Evolutionary conservation across 1,140 invertebrate species (phyloP).

Genomic region (Mamestra configurata): DNA sequence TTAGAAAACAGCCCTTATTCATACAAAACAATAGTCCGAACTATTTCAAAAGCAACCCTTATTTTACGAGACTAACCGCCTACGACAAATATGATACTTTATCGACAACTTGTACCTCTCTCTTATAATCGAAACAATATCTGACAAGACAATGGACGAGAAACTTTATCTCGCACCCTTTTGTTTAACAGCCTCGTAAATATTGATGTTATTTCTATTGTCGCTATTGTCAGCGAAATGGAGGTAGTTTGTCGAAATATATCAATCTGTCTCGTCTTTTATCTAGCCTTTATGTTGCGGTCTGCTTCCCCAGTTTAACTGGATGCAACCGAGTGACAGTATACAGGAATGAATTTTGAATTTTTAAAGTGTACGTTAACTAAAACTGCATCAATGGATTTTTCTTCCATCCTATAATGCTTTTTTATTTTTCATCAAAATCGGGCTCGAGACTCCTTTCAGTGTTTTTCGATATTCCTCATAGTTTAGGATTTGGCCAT

Average conservation of each 20-base stretch:
- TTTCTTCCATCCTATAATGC: no score
- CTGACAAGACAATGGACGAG: conserved; percentile 9
- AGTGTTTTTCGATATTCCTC: no score
- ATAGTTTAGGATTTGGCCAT: no score
- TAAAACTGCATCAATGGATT: no score
- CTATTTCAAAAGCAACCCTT: not conserved
- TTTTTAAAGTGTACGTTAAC: no score
- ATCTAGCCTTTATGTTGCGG: no score
- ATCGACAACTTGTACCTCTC: conserved; percentile 20
- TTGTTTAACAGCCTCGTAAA: conserved; percentile 20
- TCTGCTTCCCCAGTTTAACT: no score
- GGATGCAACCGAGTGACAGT: no score
- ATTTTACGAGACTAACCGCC: not conserved
- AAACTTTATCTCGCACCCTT: conserved; percentile 29
- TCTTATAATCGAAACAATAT: not conserved
- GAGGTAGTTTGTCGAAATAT: conserved; percentile 20
- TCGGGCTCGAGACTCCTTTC: no score
- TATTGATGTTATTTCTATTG: conserved; percentile 25
- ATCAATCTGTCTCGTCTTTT: not conserved
- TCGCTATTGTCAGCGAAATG: not conserved
- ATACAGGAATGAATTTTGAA: no score
- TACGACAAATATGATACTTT: conserved; percentile 21
- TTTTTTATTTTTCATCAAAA: no score
- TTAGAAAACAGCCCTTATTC: not conserved
- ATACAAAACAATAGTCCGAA: not conserved